Evolutionary conservation across 1,140 invertebrate genomes (phyloP).

Genomic region (Catajapyx aquilonaris): DNA sequence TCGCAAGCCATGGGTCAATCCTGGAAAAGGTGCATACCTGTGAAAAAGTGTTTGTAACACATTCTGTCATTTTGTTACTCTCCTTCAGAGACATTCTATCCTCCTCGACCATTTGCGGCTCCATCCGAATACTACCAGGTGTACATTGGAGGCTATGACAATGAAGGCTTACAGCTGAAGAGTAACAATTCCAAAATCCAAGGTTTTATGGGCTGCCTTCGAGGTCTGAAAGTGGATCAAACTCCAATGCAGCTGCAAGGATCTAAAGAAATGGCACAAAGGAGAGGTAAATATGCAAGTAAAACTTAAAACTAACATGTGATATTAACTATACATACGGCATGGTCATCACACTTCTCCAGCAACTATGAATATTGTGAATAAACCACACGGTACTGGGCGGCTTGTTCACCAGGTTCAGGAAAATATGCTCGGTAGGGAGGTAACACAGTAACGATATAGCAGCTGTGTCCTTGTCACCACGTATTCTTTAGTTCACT

Average conservation of each 20-base stretch:
- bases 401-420: no score
- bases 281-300: constrained; percentile 34
- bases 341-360: no score
- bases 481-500: no score
- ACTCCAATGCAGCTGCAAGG: constrained; percentile 50
- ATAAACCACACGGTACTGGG: no score
- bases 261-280: constrained; percentile 43
- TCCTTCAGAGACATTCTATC: constrained; percentile 53
- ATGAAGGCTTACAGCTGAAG: constrained; percentile 11
- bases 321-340: no score
- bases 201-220: constrained; percentile 67
- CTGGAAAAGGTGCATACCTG: constrained; percentile 34
- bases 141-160: constrained; percentile 67
- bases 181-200: constrained; percentile 2
- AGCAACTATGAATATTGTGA: no score
- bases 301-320: no score
- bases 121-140: constrained; percentile 65
- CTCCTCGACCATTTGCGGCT: constrained; percentile 55
- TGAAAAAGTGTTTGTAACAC: background rate
- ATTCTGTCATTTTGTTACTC: constrained; percentile 1
- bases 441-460: no score
- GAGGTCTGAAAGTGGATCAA: constrained; percentile 67
- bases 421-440: no score
- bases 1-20: constrained; percentile 64
- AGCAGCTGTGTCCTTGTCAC: no score